A percentile compares a stretch with the other conserved stretches of the same genome.
Conservation (phyloP, 2,113 vertebrate genomes). For the Caranx ignobilis region DNA sequence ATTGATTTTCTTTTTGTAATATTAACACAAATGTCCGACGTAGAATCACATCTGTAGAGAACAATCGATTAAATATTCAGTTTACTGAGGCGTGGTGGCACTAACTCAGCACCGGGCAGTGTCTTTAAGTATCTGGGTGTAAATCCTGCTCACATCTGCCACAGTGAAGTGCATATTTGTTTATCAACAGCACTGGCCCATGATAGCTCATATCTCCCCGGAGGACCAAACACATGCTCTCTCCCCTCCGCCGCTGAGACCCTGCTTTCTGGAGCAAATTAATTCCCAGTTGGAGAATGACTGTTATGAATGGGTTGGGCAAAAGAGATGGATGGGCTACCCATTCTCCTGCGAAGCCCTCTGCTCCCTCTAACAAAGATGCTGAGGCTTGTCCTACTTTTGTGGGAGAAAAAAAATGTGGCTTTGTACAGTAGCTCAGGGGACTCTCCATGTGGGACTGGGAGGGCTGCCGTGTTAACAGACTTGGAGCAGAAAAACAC, state of each 20-base stretch:
- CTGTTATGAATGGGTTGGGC: slow-evolving; percentile 78
- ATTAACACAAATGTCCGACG: not conserved
- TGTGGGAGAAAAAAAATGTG: slow-evolving; percentile 59
- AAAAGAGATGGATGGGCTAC: slow-evolving; percentile 73
- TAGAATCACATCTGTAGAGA: not conserved
- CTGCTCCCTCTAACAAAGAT: slow-evolving; percentile 67
- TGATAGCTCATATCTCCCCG: slow-evolving; percentile 45
- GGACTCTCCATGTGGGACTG: slow-evolving; percentile 63
- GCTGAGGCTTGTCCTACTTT: slow-evolving; percentile 79
- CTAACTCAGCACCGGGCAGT: slow-evolving; percentile 8
- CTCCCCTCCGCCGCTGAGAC: slow-evolving; percentile 40
- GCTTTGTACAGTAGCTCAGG: slow-evolving; percentile 72
- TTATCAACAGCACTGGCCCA: slow-evolving; percentile 61
- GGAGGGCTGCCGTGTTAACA: slow-evolving; percentile 61
- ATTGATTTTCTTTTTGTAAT: not conserved
- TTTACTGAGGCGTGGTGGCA: not conserved
- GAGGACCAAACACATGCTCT: slow-evolving; percentile 65
- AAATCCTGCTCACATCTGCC: slow-evolving; percentile 48
- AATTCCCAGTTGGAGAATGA: slow-evolving; percentile 74
- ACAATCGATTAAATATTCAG: not conserved
- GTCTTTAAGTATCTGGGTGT: slow-evolving; percentile 18
- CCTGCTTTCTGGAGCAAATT: slow-evolving; percentile 78
- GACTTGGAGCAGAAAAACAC: slow-evolving; percentile 48
- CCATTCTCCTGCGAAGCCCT: slow-evolving; percentile 61
- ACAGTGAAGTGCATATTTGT: slow-evolving; percentile 64